Percentiles rank a stretch among this genome's conserved stretches.
Evolutionary conservation across 2,113 vertebrate species (phyloP).

Genomic region (Sinocyclocheilus anophthalmus): DNA sequence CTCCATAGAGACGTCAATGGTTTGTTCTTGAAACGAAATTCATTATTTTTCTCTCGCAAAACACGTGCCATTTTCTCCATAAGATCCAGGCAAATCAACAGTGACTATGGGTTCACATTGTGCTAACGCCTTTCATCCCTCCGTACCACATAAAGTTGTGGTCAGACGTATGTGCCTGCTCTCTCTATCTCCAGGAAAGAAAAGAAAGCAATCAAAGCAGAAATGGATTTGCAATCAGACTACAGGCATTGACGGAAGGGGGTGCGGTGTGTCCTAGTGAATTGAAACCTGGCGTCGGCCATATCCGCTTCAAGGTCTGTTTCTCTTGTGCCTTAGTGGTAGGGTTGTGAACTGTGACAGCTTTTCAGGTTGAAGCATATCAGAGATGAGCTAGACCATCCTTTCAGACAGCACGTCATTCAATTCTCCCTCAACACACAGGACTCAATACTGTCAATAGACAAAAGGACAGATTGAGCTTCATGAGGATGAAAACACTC

Average conservation of each 20-base stretch:
- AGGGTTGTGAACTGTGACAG: constrained; percentile 62
- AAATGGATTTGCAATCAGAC: constrained; percentile 61
- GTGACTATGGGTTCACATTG: background rate
- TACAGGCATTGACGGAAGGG: constrained; percentile 29
- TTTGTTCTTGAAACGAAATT: background rate
- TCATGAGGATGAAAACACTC: constrained; percentile 27
- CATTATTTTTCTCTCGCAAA: background rate
- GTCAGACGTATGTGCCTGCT: background rate
- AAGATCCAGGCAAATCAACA: background rate
- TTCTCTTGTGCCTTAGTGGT: constrained; percentile 55
- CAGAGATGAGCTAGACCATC: constrained; percentile 44
- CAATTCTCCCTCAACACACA: constrained; percentile 45
- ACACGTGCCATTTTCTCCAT: background rate
- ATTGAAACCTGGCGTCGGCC: constrained; percentile 57
- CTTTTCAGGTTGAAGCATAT: constrained; percentile 28
- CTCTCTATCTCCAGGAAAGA: constrained; percentile 50
- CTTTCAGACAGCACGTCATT: constrained; percentile 50
- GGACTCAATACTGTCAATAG: constrained; percentile 26
- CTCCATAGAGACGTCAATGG: background rate
- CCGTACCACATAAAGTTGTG: background rate
- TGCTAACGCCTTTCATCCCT: constrained; percentile 24
- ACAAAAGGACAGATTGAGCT: constrained; percentile 37
- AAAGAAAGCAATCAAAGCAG: constrained; percentile 68
- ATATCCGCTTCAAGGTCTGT: constrained; percentile 56
- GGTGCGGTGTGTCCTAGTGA: constrained; percentile 41